Conservation (phyloP, 64 coral and sea anemone genomes). For the Dendronephthya gigantea region DNA sequence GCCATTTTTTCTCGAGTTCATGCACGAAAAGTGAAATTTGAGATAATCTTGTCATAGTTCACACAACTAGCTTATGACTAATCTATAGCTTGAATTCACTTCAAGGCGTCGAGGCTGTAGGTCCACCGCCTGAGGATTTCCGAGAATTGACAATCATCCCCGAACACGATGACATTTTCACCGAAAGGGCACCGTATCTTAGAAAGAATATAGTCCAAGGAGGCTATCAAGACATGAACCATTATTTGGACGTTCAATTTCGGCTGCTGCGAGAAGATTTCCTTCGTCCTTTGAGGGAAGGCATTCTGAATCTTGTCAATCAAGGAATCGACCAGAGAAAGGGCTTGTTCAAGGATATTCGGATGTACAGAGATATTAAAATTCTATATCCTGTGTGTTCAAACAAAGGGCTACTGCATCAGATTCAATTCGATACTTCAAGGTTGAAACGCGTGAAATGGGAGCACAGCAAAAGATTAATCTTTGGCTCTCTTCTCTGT, state of each 20-base stretch:
- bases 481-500: slow-evolving; percentile 54
- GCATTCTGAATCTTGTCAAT: slow-evolving; percentile 30
- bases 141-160: slow-evolving; percentile 36
- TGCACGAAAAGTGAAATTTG: too few species aligned
- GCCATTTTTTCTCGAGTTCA: too few species aligned
- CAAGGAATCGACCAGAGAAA: not conserved
- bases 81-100: not conserved
- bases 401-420: slow-evolving; percentile 18
- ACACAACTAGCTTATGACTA: too few species aligned
- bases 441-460: slow-evolving; percentile 28
- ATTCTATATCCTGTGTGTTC: slow-evolving; percentile 30
- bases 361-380: slow-evolving; percentile 35
- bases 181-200: not conserved
- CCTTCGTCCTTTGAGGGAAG: slow-evolving; percentile 41
- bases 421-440: slow-evolving; percentile 39
- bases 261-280: slow-evolving; percentile 60
- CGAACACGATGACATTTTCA: slow-evolving; percentile 26
- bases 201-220: slow-evolving; percentile 42
- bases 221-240: slow-evolving; percentile 20
- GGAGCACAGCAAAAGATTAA: slow-evolving; percentile 59
- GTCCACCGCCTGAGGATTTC: slow-evolving; percentile 30
- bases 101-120: not conserved
- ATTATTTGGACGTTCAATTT: slow-evolving; percentile 68
- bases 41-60: too few species aligned
- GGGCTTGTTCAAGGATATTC: slow-evolving; percentile 23